These are phyloP conservation scores for Panagrolaimus sp. DNA, from an alignment of 1,140 invertebrate species.

Conservation along the genomic window DNA sequence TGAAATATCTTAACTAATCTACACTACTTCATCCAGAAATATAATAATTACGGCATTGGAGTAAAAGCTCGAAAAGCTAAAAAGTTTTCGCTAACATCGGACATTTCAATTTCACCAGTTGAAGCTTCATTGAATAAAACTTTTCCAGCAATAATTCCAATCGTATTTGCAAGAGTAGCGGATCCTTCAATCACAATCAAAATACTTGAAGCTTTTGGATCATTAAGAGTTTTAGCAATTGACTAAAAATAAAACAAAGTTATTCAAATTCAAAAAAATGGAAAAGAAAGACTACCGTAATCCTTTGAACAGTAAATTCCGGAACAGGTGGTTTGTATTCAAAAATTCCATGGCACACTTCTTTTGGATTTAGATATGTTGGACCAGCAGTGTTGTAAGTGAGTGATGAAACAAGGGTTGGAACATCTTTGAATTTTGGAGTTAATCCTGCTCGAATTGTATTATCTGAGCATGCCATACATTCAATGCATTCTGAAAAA, in stretches of 20 bases:
- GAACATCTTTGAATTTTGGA: constrained; percentile 86
- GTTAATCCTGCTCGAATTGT: constrained; percentile 91
- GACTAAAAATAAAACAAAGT: constrained; percentile 22
- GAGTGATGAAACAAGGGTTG: constrained; percentile 76
- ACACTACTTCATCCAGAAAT: too few relatives aligned
- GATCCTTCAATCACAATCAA: constrained; percentile 39
- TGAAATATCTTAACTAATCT: too few relatives aligned
- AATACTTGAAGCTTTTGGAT: constrained; percentile 29
- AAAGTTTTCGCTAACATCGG: constrained; percentile 20
- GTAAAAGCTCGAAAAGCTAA: constrained; percentile 34
- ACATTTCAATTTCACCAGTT: not conserved
- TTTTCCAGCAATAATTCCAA: constrained; percentile 13
- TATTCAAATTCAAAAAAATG: not conserved
- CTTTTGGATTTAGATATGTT: constrained; percentile 68
- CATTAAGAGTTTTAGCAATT: constrained; percentile 17
- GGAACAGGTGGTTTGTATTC: constrained; percentile 76
- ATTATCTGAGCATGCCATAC: constrained; percentile 98
- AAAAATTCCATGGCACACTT: constrained; percentile 69
- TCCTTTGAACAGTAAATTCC: constrained; percentile 81
- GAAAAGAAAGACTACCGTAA: constrained; percentile 64
- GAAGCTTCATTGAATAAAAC: constrained; percentile 26
- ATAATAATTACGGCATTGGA: constrained; percentile 19
- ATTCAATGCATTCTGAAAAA: constrained; percentile 88
- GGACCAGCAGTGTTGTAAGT: constrained; percentile 70
- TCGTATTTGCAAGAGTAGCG: constrained; percentile 21